Evolutionary conservation across 2,113 vertebrate genomes (phyloP).

Genomic region (Anser cygnoides): DNA sequence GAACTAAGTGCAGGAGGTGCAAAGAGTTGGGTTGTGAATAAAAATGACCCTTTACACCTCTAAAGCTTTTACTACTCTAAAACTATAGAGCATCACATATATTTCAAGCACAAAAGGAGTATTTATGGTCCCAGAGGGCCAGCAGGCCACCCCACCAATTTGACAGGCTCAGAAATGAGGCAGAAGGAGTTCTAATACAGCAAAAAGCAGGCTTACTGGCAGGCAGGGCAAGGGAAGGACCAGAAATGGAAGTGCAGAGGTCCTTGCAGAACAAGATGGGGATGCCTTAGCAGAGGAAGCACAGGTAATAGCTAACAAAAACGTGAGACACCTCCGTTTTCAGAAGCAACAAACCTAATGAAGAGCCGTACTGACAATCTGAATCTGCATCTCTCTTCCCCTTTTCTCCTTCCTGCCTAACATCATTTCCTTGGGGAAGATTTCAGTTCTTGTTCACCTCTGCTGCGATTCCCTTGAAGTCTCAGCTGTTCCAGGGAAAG

Average conservation of each 20-base stretch:
- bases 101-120: neutral
- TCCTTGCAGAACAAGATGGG: neutral
- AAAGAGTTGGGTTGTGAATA: neutral
- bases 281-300: neutral
- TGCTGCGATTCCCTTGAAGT: constrained; percentile 61
- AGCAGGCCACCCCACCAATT: neutral
- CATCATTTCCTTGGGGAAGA: constrained; percentile 45
- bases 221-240: neutral
- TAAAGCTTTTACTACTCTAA: neutral
- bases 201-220: neutral
- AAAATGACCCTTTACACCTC: constrained; percentile 6
- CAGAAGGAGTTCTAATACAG: neutral
- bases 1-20: neutral
- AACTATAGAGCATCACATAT: neutral
- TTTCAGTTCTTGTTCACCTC: constrained; percentile 55
- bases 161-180: neutral
- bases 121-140: neutral
- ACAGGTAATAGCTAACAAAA: neutral
- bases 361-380: neutral
- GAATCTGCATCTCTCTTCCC: neutral
- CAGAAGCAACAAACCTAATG: neutral
- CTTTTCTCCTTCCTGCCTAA: neutral
- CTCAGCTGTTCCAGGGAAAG: constrained; percentile 74
- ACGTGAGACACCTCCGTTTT: neutral
- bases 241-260: neutral